Evolutionary conservation across 2,888 invertebrate species (phyloP).

Genomic region (Petrolisthes manimaculis): DNA sequence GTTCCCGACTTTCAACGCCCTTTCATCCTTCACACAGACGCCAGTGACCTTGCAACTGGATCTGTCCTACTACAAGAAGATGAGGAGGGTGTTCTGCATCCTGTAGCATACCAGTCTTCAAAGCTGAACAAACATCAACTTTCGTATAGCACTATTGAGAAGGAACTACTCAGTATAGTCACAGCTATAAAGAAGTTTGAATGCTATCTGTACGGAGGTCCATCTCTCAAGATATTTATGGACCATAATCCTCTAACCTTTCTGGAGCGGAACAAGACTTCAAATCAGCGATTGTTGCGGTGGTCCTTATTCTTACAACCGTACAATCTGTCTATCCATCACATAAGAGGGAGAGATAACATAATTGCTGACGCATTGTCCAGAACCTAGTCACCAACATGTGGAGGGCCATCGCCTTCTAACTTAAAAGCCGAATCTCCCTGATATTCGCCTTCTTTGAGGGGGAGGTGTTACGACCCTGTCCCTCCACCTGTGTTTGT

Average conservation of each 20-base stretch:
- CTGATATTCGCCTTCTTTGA: too few species aligned
- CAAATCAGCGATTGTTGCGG: neutral
- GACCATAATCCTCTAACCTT: neutral
- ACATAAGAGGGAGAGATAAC: neutral
- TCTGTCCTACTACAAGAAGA: slow-evolving; percentile 2
- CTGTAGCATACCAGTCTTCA: neutral
- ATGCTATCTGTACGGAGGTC: neutral
- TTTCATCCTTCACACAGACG: neutral
- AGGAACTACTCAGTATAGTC: neutral
- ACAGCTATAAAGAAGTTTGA: slow-evolving; percentile 3
- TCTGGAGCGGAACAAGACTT: neutral
- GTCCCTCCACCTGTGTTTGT: too few species aligned
- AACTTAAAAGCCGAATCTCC: too few species aligned
- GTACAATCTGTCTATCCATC: neutral
- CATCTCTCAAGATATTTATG: neutral
- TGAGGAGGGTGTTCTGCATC: slow-evolving; percentile 3
- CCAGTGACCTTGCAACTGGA: slow-evolving; percentile 1
- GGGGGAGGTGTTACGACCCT: too few species aligned
- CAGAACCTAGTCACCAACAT: neutral
- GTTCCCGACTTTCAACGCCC: neutral
- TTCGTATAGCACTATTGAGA: neutral
- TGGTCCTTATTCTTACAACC: neutral
- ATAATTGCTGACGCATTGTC: slow-evolving; percentile 1
- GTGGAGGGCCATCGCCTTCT: too few species aligned
- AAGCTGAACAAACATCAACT: neutral